Evolutionary conservation across 2,113 vertebrate species (phyloP).

Genomic region (Ia io): DNA sequence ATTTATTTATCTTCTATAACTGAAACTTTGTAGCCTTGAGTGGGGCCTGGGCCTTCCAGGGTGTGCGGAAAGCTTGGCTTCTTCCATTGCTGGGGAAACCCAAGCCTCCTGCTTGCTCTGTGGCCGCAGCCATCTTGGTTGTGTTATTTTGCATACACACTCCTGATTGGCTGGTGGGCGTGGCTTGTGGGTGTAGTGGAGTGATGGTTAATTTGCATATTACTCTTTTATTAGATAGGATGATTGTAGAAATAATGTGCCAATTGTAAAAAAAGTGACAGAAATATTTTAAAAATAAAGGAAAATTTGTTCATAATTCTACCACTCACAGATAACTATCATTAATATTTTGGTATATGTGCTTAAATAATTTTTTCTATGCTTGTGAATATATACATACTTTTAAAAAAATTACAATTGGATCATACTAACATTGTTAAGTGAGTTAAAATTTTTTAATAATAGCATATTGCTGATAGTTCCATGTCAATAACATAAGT

Average conservation of each 20-base stretch:
- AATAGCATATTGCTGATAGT: not conserved
- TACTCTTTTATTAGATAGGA: too few relatives aligned
- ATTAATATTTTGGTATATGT: not conserved
- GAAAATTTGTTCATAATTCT: not conserved
- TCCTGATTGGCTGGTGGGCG: too few relatives aligned
- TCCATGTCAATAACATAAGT: not conserved
- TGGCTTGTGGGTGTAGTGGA: too few relatives aligned
- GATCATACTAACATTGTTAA: not conserved
- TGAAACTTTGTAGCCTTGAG: too few relatives aligned
- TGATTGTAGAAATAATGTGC: not conserved
- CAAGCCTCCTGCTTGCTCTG: too few relatives aligned
- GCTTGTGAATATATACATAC: not conserved
- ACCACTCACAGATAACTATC: not conserved
- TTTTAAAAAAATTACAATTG: not conserved
- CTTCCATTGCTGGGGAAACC: too few relatives aligned
- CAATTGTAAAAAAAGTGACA: not conserved
- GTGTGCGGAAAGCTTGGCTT: too few relatives aligned
- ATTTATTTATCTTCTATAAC: too few relatives aligned
- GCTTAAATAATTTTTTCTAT: not conserved
- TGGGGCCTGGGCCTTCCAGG: too few relatives aligned
- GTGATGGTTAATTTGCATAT: too few relatives aligned
- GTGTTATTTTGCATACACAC: too few relatives aligned
- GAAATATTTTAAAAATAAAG: slow-evolving; percentile 7
- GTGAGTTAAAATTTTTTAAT: not conserved
- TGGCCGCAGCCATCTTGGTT: too few relatives aligned